Conservation (phyloP, 2,888 invertebrate species). For the Agrotis exclamationis region DNA sequence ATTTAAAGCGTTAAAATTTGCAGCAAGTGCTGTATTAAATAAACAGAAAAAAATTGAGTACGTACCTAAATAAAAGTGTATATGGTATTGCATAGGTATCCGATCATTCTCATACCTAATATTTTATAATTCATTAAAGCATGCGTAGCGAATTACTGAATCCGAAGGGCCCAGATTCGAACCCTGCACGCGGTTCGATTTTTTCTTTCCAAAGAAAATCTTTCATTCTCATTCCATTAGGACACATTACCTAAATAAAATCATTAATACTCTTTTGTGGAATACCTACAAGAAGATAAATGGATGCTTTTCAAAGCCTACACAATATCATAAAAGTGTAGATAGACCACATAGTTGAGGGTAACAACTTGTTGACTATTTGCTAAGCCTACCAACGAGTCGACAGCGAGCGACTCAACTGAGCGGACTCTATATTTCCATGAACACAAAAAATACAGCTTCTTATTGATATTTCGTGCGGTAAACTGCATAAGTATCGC, state of each 20-base stretch:
- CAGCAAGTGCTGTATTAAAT: too few relatives aligned
- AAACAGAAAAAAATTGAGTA: background rate
- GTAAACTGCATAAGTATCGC: background rate
- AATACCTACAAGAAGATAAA: background rate
- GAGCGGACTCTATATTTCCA: constrained; percentile 1
- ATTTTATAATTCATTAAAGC: too few relatives aligned
- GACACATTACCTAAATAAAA: too few relatives aligned
- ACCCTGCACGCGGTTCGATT: too few relatives aligned
- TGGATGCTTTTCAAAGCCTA: background rate
- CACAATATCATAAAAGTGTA: background rate
- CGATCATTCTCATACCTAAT: too few relatives aligned
- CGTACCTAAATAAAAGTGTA: background rate
- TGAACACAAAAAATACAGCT: constrained; percentile 5
- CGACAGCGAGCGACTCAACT: background rate
- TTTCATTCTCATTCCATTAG: too few relatives aligned
- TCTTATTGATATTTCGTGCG: background rate
- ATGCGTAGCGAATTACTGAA: too few relatives aligned
- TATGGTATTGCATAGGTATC: background rate
- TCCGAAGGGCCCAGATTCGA: too few relatives aligned
- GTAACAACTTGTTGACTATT: constrained; percentile 28
- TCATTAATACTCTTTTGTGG: background rate
- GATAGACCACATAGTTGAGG: background rate
- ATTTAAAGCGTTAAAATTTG: background rate
- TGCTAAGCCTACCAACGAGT: background rate
- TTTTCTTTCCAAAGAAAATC: too few relatives aligned